Evolutionary conservation across 2,113 vertebrate genomes (phyloP).

Genomic region (Stomatorhinus ivindoensis): DNA sequence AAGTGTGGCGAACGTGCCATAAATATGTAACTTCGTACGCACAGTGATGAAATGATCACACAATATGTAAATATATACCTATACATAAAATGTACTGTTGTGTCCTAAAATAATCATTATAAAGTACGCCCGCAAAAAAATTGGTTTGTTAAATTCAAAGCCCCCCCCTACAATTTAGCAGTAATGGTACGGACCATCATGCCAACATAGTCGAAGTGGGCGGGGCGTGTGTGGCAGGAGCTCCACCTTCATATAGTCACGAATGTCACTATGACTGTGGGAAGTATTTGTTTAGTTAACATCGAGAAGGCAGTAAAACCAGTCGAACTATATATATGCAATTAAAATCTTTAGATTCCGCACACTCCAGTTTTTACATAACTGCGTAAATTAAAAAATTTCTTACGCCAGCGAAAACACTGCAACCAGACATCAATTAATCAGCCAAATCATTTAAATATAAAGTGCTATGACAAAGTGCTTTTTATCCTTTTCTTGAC

Average conservation of each 20-base stretch:
- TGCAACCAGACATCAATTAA: neutral
- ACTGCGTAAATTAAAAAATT: neutral
- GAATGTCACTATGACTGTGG: neutral
- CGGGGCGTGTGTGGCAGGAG: neutral
- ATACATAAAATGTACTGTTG: neutral
- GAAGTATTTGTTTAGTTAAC: neutral
- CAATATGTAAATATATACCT: neutral
- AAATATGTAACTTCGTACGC: neutral
- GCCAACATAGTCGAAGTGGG: neutral
- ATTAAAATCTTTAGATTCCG: neutral
- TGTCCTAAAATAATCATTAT: neutral
- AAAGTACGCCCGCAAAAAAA: neutral
- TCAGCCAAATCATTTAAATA: neutral
- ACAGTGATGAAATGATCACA: neutral
- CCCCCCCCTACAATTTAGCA: neutral
- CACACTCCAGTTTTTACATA: neutral
- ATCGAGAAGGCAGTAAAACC: neutral
- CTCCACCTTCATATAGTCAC: neutral
- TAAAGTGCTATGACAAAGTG: neutral
- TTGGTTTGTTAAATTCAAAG: neutral
- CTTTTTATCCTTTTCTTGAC: neutral
- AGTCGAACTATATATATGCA: neutral
- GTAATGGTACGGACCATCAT: constrained; percentile 10
- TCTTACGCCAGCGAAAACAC: neutral
- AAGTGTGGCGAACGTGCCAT: neutral